A percentile compares a stretch with the other conserved stretches of the same genome.
These are phyloP conservation scores for Brachypalpus laphriformis DNA, from an alignment of 2,888 invertebrate species.

Conservation along the genomic window DNA sequence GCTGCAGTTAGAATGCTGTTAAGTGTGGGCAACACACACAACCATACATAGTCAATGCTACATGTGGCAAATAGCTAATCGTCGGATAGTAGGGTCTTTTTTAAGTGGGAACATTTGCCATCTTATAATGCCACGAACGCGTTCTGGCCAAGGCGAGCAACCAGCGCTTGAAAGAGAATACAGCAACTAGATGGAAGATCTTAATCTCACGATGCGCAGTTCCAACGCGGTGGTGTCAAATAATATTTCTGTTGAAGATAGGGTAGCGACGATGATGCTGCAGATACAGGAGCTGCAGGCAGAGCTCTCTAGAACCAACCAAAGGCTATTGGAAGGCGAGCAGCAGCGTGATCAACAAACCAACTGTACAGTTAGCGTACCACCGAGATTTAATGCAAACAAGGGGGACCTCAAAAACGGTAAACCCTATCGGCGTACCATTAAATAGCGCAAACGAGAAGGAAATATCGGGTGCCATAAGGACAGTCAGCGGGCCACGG, in stretches of 20 bases:
- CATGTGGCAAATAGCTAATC: conserved; percentile 15
- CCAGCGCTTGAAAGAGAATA: no score
- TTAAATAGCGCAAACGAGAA: no score
- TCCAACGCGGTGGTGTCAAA: not conserved
- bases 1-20: no score
- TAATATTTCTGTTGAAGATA: not conserved
- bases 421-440: no score
- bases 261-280: not conserved
- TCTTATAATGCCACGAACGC: no score
- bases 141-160: no score
- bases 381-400: not conserved
- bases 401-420: no score
- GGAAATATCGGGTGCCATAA: no score
- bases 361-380: not conserved
- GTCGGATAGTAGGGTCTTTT: not conserved
- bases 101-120: no score
- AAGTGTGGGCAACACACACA: no score
- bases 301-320: not conserved
- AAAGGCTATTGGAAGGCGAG: not conserved
- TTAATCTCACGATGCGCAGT: not conserved
- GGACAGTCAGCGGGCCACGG: no score
- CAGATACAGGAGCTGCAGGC: not conserved
- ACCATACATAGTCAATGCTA: no score
- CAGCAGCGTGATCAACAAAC: not conserved
- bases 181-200: not conserved